Conservation (phyloP, 2,113 vertebrate genomes). For the Syngnathus typhle region DNA sequence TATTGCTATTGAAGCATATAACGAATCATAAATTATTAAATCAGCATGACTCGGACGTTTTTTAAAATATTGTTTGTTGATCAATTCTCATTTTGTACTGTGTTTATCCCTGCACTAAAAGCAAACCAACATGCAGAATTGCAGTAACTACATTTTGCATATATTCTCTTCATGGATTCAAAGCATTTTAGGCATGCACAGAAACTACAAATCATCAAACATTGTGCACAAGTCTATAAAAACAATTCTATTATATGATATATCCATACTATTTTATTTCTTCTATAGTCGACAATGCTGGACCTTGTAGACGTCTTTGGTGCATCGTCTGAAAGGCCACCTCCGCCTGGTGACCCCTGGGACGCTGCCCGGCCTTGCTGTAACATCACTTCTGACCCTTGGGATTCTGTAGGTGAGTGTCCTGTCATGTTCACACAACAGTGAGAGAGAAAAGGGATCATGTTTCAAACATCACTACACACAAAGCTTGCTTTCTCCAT, state of each 20-base stretch:
- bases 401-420: slow-evolving; percentile 69
- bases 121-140: no score
- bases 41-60: no score
- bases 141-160: background rate
- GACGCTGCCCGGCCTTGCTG: slow-evolving; percentile 38
- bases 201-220: background rate
- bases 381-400: slow-evolving; percentile 59
- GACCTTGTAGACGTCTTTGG: slow-evolving; percentile 88
- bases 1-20: no score
- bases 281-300: slow-evolving; percentile 80
- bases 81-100: no score
- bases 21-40: no score
- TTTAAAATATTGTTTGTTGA: no score
- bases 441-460: background rate
- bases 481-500: background rate
- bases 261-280: slow-evolving; percentile 13
- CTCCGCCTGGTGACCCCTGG: slow-evolving; percentile 61
- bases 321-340: slow-evolving; percentile 57
- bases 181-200: background rate
- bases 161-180: background rate
- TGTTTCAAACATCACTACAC: background rate
- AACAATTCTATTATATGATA: background rate
- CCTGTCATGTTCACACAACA: background rate
- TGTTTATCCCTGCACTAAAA: no score
- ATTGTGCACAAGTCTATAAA: background rate